Percentiles rank a stretch among this genome's conserved stretches.
Evolutionary conservation across 2,797 vertebrate genomes (phyloP).

Genomic region (Pangasius sanitwongsei): DNA sequence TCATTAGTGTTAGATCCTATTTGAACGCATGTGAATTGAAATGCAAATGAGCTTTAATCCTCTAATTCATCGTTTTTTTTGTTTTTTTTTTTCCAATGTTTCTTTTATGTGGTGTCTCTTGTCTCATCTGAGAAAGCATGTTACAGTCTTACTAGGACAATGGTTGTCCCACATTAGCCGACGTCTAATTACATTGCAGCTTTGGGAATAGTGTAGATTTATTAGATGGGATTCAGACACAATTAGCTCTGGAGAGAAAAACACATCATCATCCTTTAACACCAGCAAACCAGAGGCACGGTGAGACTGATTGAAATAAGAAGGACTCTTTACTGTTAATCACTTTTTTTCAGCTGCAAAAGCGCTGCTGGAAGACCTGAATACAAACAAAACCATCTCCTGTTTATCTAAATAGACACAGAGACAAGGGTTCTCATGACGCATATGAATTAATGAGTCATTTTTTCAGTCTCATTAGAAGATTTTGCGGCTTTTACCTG

Average conservation of each 20-base stretch:
- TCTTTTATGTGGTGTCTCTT: not conserved
- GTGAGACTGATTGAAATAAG: not conserved
- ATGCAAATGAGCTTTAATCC: not conserved
- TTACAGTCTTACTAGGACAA: constrained; percentile 20
- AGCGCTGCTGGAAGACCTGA: not conserved
- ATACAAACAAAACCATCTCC: not conserved
- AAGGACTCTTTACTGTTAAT: constrained; percentile 21
- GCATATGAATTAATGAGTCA: not conserved
- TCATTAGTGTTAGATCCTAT: not conserved
- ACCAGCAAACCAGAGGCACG: not conserved
- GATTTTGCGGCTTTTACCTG: not conserved
- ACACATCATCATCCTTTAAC: constrained; percentile 26
- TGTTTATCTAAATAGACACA: not conserved
- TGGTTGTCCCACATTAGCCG: constrained; percentile 2
- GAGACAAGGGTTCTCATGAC: not conserved
- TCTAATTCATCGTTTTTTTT: not conserved
- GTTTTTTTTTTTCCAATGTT: not conserved
- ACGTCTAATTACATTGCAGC: constrained; percentile 32
- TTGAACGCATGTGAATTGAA: not conserved
- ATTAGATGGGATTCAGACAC: constrained; percentile 22
- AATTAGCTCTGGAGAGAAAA: constrained; percentile 5
- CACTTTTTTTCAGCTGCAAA: constrained; percentile 9
- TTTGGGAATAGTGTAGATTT: constrained; percentile 13
- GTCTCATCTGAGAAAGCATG: constrained; percentile 1
- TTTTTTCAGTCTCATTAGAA: not conserved